A percentile compares a stretch with the other conserved stretches of the same genome.
phyloP scores from a whole-genome alignment of 2,113 vertebrate genomes.

The Hystrix brachyura region DNA sequence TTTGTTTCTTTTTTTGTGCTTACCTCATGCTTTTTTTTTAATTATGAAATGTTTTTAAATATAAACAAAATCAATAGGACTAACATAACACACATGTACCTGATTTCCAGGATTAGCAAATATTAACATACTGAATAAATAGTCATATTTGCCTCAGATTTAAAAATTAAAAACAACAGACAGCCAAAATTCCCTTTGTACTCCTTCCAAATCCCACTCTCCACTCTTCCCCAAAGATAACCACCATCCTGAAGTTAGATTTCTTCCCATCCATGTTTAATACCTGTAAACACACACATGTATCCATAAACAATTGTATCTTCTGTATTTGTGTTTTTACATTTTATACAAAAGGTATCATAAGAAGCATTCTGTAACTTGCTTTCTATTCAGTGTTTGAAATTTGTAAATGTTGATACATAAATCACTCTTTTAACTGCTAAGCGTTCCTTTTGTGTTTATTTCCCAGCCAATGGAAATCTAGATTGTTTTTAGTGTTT shows the following conservation, averaged over 20 bases:
- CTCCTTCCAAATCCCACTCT: not conserved
- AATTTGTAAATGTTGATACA: not conserved
- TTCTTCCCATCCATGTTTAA: not conserved
- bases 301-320: not conserved
- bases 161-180: not conserved
- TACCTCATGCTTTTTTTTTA: not conserved
- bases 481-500: constrained; percentile 9
- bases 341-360: constrained; percentile 19
- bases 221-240: not conserved
- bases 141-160: not conserved
- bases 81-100: not conserved
- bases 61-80: constrained; percentile 39
- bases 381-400: constrained; percentile 43
- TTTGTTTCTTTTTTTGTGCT: not conserved
- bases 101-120: constrained; percentile 11
- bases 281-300: not conserved
- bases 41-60: constrained; percentile 14
- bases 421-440: not conserved
- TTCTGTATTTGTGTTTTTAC: not conserved
- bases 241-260: not conserved
- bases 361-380: constrained; percentile 42
- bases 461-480: not conserved
- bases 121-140: not conserved
- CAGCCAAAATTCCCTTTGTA: not conserved
- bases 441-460: constrained; percentile 36